phyloP scores from a whole-genome alignment of 2,888 invertebrate species.

The Tubulanus polymorphus region DNA sequence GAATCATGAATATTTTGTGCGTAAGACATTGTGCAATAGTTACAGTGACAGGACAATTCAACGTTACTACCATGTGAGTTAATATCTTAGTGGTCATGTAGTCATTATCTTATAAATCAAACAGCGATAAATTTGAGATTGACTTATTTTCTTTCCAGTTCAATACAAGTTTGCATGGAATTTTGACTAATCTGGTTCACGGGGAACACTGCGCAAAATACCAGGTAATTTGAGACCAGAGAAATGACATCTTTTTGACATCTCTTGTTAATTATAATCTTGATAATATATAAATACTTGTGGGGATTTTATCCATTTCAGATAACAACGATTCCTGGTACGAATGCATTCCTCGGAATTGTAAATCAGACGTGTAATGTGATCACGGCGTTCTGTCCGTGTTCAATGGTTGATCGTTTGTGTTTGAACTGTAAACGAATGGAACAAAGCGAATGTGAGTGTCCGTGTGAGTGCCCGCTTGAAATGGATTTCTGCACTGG shows the following conservation, averaged over 20 bases:
- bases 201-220: slow-evolving; percentile 87
- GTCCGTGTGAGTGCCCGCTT: slow-evolving; percentile 82
- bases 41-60: slow-evolving; percentile 82
- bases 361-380: slow-evolving; percentile 83
- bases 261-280: background rate
- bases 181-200: slow-evolving; percentile 77
- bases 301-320: slow-evolving; percentile 18
- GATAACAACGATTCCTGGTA: slow-evolving; percentile 67
- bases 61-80: slow-evolving; percentile 58
- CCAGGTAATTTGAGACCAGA: slow-evolving; percentile 58
- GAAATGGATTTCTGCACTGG: slow-evolving; percentile 58
- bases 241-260: background rate
- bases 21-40: slow-evolving; percentile 78
- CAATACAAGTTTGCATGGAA: slow-evolving; percentile 72
- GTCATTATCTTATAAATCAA: background rate
- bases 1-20: slow-evolving; percentile 77
- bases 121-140: background rate
- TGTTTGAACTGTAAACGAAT: slow-evolving; percentile 90
- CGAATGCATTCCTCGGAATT: slow-evolving; percentile 83
- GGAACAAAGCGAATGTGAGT: slow-evolving; percentile 92
- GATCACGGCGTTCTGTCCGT: slow-evolving; percentile 79
- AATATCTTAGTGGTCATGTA: background rate
- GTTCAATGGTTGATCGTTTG: slow-evolving; percentile 80
- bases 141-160: slow-evolving; percentile 65
- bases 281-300: background rate